Conservation (phyloP, 2,797 vertebrate genomes). For the Pseudopleuronectes americanus region DNA sequence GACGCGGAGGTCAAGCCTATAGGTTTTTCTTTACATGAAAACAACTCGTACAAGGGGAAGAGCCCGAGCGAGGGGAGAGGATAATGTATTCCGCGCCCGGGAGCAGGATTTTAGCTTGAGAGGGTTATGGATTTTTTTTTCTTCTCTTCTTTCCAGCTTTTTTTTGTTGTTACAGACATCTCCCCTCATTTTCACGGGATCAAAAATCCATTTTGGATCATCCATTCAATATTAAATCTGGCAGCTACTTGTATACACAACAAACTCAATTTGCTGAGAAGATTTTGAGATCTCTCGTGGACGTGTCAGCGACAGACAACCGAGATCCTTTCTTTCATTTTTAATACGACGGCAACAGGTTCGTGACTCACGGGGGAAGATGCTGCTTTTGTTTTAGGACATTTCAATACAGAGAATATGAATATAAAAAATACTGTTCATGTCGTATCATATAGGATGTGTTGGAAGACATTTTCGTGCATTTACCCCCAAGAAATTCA, state of each 20-base stretch:
- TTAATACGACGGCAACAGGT: conserved; percentile 58
- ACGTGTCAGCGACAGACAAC: conserved; percentile 79
- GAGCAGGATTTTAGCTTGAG: conserved; percentile 82
- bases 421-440: conserved; percentile 18
- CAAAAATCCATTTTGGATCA: conserved; percentile 88
- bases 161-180: conserved; percentile 82
- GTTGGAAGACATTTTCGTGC: conserved; percentile 5
- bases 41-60: conserved; percentile 85
- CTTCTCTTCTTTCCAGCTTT: conserved; percentile 39
- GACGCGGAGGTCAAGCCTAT: conserved; percentile 87
- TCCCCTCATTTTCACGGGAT: conserved; percentile 87
- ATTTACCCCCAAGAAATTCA: conserved; percentile 36
- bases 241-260: conserved; percentile 89
- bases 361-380: not conserved
- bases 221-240: conserved; percentile 89
- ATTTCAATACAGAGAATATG: conserved; percentile 5
- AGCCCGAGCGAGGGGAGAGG: conserved; percentile 63
- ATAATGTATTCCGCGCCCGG: conserved; percentile 82
- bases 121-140: conserved; percentile 78
- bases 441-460: conserved; percentile 14
- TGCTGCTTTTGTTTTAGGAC: not conserved
- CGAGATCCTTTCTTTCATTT: conserved; percentile 75
- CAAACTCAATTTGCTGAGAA: conserved; percentile 87
- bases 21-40: conserved; percentile 91
- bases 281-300: conserved; percentile 86